Evolutionary conservation across 92 coral and sea anemone species (phyloP).

Genomic region (Galaxea fascicularis): DNA sequence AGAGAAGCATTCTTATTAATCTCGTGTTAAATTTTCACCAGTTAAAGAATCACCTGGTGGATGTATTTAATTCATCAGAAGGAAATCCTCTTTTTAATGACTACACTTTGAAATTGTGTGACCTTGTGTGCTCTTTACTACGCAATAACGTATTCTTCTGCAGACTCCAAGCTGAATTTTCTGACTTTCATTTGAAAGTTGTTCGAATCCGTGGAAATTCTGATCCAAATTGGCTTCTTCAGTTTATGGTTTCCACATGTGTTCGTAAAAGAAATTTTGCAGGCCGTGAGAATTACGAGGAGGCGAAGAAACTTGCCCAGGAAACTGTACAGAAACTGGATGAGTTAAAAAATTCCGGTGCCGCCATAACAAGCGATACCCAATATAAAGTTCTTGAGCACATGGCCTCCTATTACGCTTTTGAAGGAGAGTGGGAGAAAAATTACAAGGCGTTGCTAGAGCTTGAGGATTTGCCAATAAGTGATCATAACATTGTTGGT

Average conservation of each 20-base stretch:
- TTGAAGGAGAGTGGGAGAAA: conserved; percentile 11
- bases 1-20: not conserved
- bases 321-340: not conserved
- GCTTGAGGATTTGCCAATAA: not conserved
- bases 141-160: not conserved
- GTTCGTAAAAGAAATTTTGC: not conserved
- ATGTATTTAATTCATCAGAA: not conserved
- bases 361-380: not conserved
- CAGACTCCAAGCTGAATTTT: not conserved
- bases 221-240: not conserved
- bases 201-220: no score
- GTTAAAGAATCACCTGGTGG: not conserved
- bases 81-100: not conserved
- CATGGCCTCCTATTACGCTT: conserved; percentile 20
- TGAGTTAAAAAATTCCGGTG: not conserved
- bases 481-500: not conserved
- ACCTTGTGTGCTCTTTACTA: not conserved
- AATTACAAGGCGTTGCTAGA: conserved; percentile 12
- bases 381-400: not conserved
- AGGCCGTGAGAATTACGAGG: not conserved
- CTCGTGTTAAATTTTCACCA: not conserved
- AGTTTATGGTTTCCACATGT: not conserved
- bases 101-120: not conserved
- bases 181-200: not conserved
- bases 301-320: not conserved